Evolutionary conservation across 2,888 invertebrate species (phyloP).

Genomic region (Trissolcus brochymenae): DNA sequence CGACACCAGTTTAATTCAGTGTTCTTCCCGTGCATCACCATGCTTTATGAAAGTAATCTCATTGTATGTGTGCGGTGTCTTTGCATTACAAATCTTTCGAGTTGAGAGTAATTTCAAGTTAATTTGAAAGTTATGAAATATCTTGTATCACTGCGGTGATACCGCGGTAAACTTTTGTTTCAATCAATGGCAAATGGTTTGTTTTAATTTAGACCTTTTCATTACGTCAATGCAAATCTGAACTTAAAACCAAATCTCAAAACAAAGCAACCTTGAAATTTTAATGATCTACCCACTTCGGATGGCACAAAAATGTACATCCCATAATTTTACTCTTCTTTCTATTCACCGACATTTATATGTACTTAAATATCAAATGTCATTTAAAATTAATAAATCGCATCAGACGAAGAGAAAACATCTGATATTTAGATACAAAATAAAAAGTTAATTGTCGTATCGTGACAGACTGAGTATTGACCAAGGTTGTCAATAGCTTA

Average conservation of each 20-base stretch:
- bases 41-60: conserved; percentile 43
- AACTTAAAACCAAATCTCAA: no score
- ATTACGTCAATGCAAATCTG: no score
- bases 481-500: conserved; percentile 31
- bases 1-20: conserved; percentile 48
- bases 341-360: conserved; percentile 9
- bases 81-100: neutral
- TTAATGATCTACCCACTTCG: neutral
- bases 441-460: conserved; percentile 42
- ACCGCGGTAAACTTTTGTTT: no score
- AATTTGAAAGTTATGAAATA: no score
- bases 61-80: conserved; percentile 17
- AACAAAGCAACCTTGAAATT: neutral
- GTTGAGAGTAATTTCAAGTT: no score
- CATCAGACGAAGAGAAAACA: conserved; percentile 13
- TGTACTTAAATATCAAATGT: conserved; percentile 25
- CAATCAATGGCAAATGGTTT: no score
- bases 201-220: no score
- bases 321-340: neutral
- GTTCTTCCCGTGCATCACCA: conserved; percentile 36
- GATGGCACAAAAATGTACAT: neutral
- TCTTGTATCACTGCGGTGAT: no score
- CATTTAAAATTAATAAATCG: conserved; percentile 14
- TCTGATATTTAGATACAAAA: conserved; percentile 31
- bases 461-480: conserved; percentile 36